Percentiles rank a stretch among this genome's conserved stretches.
Conservation (phyloP, 2,113 vertebrate genomes). For the Trichechus manatus region DNA sequence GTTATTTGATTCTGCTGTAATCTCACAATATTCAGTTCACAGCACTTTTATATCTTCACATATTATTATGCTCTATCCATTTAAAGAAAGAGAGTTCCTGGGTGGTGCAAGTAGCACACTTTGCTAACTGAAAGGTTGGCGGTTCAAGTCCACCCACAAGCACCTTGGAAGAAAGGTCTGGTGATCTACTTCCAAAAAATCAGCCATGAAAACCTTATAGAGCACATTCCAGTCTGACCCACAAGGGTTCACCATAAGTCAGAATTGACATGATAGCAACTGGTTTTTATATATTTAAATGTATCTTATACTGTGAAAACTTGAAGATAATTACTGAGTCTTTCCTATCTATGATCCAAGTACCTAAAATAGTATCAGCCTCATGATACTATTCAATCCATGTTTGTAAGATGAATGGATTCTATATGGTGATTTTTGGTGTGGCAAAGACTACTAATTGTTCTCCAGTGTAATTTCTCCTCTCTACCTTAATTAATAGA, state of each 20-base stretch:
- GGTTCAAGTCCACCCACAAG: neutral
- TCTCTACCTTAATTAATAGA: neutral
- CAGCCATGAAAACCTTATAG: neutral
- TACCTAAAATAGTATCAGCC: neutral
- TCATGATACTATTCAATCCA: neutral
- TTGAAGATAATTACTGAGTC: neutral
- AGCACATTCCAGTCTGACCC: neutral
- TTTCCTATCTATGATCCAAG: neutral
- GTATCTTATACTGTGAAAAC: neutral
- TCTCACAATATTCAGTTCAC: neutral
- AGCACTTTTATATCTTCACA: neutral
- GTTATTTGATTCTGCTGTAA: conserved; percentile 12
- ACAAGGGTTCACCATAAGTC: neutral
- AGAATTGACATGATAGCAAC: neutral
- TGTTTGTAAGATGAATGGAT: neutral
- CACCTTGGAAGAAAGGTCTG: neutral
- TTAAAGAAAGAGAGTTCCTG: neutral
- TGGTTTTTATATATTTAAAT: neutral
- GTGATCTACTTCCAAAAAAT: neutral
- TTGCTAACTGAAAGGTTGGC: neutral
- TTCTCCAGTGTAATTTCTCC: neutral
- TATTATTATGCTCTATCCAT: neutral
- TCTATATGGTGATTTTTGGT: neutral
- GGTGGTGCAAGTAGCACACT: neutral
- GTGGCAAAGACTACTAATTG: neutral